Evolutionary conservation across 2,797 vertebrate species (phyloP), one percentile per base, ranked within the genome.

Genomic region (Chelidonichthys spinosus): DNA sequence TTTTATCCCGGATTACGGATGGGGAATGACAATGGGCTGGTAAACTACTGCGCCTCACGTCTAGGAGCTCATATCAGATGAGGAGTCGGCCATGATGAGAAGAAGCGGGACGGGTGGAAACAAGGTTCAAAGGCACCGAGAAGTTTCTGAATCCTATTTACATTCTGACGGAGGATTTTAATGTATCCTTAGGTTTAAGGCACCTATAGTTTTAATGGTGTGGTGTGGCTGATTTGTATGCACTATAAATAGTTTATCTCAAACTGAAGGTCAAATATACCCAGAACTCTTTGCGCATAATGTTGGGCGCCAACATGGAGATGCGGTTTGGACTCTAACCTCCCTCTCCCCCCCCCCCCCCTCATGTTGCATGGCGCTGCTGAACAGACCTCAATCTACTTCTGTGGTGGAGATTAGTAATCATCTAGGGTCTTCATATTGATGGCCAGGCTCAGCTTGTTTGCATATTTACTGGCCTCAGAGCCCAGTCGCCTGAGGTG

Each of bases 401-500:
- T 91, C 89, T 91, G 88, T 64, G 83, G 89, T 89, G 89, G 89
- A 94, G 91, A 94, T 95, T 94, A 95, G 93, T 90, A 94, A 94
- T 93, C 93, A 94, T 93, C 89, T 84, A 84, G 89, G 89, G 92
- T 93, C 88, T 94, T 92, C 93, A 93, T 94, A 94, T 94, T 94
- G 93, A 95, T 94, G 93, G 87, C 92, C 87, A 89, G 87, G 87
- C 92, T 92, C 89, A 90, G 88, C 93, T 92, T 93, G 90, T 93
- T 92, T 94, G 93, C 94, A 94, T 94, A 95, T 94, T 95, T 94
- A 93, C 93, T 93, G 92, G 89, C 90, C 91, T 93, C 88, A 77
- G 91, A 92, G 92, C 92, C 92, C 89, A 92, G 91, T 93, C 91
- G 91, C 93, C 92, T 91, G 93, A 95, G 94, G 93, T 94, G 93